Evolutionary conservation across 2,797 vertebrate genomes (phyloP).

Genomic region (Lepilemur ruficaudatus): DNA sequence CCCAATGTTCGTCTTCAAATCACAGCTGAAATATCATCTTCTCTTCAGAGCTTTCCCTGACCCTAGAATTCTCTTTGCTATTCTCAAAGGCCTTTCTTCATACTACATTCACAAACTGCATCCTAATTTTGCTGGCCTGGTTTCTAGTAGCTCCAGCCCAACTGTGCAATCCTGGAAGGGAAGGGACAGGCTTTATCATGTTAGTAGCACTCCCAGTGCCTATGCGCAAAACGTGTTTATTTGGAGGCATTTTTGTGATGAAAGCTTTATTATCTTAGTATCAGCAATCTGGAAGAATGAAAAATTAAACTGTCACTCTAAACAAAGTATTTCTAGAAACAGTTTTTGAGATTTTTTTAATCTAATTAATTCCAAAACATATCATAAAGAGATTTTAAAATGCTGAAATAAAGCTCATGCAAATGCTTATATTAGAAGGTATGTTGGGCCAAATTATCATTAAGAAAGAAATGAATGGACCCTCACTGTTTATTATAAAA

Average conservation of each 20-base stretch:
- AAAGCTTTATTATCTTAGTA: background rate
- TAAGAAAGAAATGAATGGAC: background rate
- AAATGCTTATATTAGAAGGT: background rate
- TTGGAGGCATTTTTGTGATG: background rate
- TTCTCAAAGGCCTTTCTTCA: background rate
- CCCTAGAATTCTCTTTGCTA: background rate
- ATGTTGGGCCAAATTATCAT: background rate
- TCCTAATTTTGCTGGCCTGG: background rate
- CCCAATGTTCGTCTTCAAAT: background rate
- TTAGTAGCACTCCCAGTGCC: background rate
- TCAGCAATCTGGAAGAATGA: background rate
- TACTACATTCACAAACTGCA: background rate
- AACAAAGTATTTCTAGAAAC: constrained; percentile 12
- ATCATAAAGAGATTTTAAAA: background rate
- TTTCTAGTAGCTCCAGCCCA: background rate
- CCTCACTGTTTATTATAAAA: constrained; percentile 9
- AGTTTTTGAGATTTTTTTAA: background rate
- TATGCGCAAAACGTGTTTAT: background rate
- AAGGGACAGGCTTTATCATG: background rate
- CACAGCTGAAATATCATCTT: background rate
- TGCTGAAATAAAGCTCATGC: background rate
- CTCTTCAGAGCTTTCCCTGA: background rate
- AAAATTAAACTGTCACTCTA: background rate
- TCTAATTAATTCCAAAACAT: background rate
- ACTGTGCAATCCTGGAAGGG: background rate